These are phyloP conservation scores for Plebejus anna DNA, from an alignment of 2,888 invertebrate species.

Conservation along the genomic window DNA sequence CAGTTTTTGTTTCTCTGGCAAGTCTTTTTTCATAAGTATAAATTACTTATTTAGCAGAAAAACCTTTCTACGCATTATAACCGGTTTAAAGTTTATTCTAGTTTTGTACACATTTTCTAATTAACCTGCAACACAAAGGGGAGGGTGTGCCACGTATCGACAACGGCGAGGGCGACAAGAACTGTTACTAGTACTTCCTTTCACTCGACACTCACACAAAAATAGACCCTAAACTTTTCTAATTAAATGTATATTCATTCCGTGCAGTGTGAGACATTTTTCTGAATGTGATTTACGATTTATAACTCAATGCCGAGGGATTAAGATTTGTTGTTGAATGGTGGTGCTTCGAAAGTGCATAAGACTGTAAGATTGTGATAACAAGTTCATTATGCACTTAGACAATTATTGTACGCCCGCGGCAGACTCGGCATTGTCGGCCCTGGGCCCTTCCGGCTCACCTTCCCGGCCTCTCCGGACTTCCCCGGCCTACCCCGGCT, in stretches of 20 bases:
- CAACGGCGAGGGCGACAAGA: slow-evolving; percentile 60
- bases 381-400: slow-evolving; percentile 78
- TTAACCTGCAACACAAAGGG: slow-evolving; percentile 62
- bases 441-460: slow-evolving; percentile 64
- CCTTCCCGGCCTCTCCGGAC: slow-evolving; percentile 45
- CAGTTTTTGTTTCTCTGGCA: background rate
- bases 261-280: slow-evolving; percentile 10
- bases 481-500: slow-evolving; percentile 35
- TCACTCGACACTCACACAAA: slow-evolving; percentile 43
- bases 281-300: background rate
- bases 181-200: slow-evolving; percentile 51
- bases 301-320: slow-evolving; percentile 33
- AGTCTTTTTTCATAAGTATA: background rate
- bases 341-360: background rate
- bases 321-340: slow-evolving; percentile 42
- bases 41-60: slow-evolving; percentile 10
- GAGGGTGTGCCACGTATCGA: slow-evolving; percentile 52
- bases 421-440: slow-evolving; percentile 54
- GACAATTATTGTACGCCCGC: slow-evolving; percentile 74
- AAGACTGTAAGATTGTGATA: slow-evolving; percentile 50
- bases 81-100: slow-evolving; percentile 31
- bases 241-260: slow-evolving; percentile 31
- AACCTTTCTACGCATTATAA: slow-evolving; percentile 13
- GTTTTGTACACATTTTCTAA: slow-evolving; percentile 51
- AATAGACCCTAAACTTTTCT: slow-evolving; percentile 41